Evolutionary conservation across 2,797 vertebrate genomes (phyloP).

Genomic region (Falco biarmicus): DNA sequence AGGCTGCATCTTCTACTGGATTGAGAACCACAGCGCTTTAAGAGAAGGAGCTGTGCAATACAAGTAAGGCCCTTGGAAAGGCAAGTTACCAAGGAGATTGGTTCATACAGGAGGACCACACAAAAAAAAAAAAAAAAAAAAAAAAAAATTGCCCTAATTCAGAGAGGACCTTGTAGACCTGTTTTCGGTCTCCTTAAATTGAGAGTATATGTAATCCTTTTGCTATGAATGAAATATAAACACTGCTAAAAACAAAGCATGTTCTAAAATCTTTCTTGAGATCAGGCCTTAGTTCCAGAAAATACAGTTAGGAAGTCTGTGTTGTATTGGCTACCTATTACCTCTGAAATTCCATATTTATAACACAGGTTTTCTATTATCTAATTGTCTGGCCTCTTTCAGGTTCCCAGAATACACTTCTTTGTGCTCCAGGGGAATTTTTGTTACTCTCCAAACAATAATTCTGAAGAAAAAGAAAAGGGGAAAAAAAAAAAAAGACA

Average conservation of each 20-base stretch:
- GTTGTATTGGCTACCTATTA: background rate
- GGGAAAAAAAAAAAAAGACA: background rate
- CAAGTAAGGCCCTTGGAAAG: background rate
- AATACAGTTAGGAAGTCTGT: background rate
- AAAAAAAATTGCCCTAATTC: background rate
- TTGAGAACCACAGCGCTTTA: background rate
- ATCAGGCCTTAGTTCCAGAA: background rate
- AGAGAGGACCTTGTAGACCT: background rate
- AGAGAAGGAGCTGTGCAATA: background rate
- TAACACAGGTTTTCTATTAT: background rate
- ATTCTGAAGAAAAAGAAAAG: background rate
- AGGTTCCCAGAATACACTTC: background rate
- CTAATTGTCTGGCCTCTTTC: background rate
- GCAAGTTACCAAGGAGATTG: background rate
- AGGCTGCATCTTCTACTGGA: background rate
- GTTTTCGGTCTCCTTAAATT: background rate
- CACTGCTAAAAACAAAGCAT: background rate
- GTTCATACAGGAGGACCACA: background rate
- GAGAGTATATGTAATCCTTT: background rate
- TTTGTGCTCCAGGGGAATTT: conserved; percentile 10
- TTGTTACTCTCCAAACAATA: conserved; percentile 32
- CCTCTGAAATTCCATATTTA: background rate
- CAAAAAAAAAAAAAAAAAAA: background rate
- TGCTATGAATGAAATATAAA: background rate
- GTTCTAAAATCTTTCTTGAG: background rate